phyloP scores from a whole-genome alignment of 2,888 invertebrate species.

The Dynastes maya region DNA sequence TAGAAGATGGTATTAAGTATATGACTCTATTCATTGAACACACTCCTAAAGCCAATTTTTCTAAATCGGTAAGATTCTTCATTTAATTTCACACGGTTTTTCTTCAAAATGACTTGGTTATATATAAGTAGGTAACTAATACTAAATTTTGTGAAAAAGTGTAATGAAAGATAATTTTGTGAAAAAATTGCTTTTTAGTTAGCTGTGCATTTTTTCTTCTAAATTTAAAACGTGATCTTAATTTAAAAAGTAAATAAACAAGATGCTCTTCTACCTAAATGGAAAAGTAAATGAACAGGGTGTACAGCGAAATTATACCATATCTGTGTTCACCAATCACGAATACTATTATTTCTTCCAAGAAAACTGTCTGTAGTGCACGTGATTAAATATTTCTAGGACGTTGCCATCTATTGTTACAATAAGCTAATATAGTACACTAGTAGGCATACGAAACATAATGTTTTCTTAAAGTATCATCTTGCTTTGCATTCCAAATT shows the following conservation, averaged over 20 bases:
- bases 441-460: background rate
- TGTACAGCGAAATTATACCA: slow-evolving; percentile 31
- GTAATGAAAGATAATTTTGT: background rate
- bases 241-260: slow-evolving; percentile 16
- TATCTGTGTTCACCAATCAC: slow-evolving; percentile 41
- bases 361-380: no score
- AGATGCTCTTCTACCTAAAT: slow-evolving; percentile 35
- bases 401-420: background rate
- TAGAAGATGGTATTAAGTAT: no score
- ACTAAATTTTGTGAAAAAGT: slow-evolving; percentile 7
- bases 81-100: no score
- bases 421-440: background rate
- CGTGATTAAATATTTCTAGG: no score
- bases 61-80: no score
- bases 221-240: slow-evolving; percentile 19
- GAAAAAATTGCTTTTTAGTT: background rate
- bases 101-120: no score
- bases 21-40: no score
- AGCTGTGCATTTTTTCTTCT: slow-evolving; percentile 23
- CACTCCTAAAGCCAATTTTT: no score
- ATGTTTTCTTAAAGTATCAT: background rate
- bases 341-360: slow-evolving; percentile 15
- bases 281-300: slow-evolving; percentile 10
- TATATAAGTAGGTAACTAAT: background rate
- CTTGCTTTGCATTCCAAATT: background rate